phyloP scores from a whole-genome alignment of 2,797 vertebrate genomes.

The Lacerta agilis region DNA sequence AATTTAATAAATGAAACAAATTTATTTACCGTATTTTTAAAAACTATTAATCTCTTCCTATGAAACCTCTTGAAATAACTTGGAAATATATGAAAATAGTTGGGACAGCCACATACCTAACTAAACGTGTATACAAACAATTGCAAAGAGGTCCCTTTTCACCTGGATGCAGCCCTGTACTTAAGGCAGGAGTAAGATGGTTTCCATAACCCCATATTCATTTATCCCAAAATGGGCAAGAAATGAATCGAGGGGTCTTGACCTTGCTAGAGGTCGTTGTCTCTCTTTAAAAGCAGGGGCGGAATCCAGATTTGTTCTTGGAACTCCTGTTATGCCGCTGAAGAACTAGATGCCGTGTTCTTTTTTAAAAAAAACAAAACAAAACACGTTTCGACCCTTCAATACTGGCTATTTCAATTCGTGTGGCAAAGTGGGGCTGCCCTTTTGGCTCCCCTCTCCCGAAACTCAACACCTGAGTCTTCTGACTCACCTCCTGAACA shows the following conservation, averaged over 20 bases:
- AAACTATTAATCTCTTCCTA: no score
- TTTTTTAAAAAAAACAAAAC: background rate
- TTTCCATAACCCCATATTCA: background rate
- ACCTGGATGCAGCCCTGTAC: background rate
- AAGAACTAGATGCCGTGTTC: background rate
- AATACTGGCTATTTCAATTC: accelerated
- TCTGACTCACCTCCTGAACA: background rate
- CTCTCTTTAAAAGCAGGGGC: background rate
- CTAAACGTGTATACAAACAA: no score
- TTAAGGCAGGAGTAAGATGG: background rate
- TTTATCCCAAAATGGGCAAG: background rate
- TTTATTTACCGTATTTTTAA: no score
- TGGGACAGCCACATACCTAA: no score
- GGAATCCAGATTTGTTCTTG: background rate
- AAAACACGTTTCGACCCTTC: background rate
- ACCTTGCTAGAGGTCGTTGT: background rate
- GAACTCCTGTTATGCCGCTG: background rate
- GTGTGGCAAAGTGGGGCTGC: background rate
- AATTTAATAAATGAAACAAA: no score
- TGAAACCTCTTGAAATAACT: no score
- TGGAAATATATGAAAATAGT: no score
- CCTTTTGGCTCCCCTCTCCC: no score
- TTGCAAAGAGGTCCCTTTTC: background rate
- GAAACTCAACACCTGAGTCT: background rate
- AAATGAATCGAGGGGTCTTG: background rate